Percentiles rank a stretch among this genome's conserved stretches.
These are phyloP conservation scores for Micrastur ruficollis DNA, from an alignment of 2,797 vertebrate species.

Conservation along the genomic window DNA sequence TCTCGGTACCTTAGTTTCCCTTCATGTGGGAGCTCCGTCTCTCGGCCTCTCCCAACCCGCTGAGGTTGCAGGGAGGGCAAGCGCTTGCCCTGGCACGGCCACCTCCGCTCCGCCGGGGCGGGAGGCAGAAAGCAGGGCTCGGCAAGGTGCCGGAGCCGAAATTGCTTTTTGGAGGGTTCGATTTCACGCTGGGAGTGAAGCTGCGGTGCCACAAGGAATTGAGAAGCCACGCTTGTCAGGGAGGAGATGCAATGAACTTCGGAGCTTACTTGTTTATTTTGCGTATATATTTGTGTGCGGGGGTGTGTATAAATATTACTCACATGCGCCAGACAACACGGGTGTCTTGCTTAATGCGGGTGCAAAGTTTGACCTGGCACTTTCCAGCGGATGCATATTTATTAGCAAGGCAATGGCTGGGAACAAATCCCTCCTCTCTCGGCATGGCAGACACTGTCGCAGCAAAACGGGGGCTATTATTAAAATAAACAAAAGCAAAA, in stretches of 20 bases:
- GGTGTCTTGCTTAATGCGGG: constrained; percentile 4
- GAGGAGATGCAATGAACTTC: constrained; percentile 66
- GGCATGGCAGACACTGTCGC: background rate
- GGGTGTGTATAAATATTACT: constrained; percentile 39
- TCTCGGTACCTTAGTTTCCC: background rate
- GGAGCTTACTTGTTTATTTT: background rate
- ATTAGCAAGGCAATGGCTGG: constrained; percentile 12
- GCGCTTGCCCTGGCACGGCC: background rate
- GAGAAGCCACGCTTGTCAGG: constrained; percentile 68
- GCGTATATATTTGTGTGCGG: background rate
- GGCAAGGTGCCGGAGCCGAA: background rate
- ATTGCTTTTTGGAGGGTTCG: constrained; percentile 57
- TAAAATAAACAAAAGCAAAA: constrained; percentile 39
- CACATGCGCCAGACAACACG: background rate
- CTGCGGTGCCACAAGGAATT: background rate
- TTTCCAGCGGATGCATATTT: constrained; percentile 62
- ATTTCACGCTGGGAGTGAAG: constrained; percentile 63
- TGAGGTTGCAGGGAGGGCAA: background rate
- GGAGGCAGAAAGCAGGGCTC: background rate
- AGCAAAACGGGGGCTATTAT: constrained; percentile 7
- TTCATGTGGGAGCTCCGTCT: fast-evolving
- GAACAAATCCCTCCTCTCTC: background rate
- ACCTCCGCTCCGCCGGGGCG: fast-evolving
- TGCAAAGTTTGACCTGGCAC: constrained; percentile 55
- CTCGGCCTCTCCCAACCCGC: fast-evolving